Evolutionary conservation across 1,140 invertebrate genomes (phyloP).

Genomic region (Plectus sambesii): DNA sequence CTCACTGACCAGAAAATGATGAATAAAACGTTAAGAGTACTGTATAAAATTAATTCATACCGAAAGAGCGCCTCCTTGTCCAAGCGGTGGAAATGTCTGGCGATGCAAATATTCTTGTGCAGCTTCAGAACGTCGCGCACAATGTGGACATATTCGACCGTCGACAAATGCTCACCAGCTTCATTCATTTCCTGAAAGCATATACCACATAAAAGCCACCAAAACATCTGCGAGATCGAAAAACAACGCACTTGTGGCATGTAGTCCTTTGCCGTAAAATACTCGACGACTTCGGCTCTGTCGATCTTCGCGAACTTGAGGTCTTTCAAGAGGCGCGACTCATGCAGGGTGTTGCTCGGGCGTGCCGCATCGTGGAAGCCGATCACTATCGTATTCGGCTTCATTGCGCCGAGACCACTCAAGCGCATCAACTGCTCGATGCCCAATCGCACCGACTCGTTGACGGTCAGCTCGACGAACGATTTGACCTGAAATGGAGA

Average conservation of each 20-base stretch:
- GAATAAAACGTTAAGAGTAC: slow-evolving; percentile 8
- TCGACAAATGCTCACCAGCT: slow-evolving; percentile 39
- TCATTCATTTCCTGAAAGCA: slow-evolving; percentile 40
- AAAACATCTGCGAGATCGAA: slow-evolving; percentile 7
- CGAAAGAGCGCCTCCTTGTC: slow-evolving; percentile 52
- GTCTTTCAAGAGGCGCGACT: slow-evolving; percentile 41
- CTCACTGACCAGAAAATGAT: background rate
- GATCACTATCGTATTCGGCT: slow-evolving; percentile 79
- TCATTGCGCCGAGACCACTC: slow-evolving; percentile 93
- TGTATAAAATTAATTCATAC: slow-evolving; percentile 16
- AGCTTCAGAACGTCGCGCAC: slow-evolving; percentile 66
- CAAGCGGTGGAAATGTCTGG: slow-evolving; percentile 73
- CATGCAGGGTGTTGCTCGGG: slow-evolving; percentile 30
- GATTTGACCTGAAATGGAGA: too few species aligned
- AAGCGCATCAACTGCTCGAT: slow-evolving; percentile 72
- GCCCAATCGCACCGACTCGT: slow-evolving; percentile 69
- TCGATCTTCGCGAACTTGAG: slow-evolving; percentile 45
- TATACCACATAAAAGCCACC: slow-evolving; percentile 4
- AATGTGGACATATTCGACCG: slow-evolving; percentile 72
- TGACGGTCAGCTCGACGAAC: slow-evolving; percentile 85
- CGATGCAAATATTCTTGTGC: slow-evolving; percentile 86
- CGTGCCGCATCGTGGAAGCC: slow-evolving; percentile 61
- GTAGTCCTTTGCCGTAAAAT: slow-evolving; percentile 55
- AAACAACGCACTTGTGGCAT: slow-evolving; percentile 21
- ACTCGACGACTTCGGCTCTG: slow-evolving; percentile 56